Evolutionary conservation across 2,888 invertebrate genomes (phyloP).

Genomic region (Chloromyia formosa): DNA sequence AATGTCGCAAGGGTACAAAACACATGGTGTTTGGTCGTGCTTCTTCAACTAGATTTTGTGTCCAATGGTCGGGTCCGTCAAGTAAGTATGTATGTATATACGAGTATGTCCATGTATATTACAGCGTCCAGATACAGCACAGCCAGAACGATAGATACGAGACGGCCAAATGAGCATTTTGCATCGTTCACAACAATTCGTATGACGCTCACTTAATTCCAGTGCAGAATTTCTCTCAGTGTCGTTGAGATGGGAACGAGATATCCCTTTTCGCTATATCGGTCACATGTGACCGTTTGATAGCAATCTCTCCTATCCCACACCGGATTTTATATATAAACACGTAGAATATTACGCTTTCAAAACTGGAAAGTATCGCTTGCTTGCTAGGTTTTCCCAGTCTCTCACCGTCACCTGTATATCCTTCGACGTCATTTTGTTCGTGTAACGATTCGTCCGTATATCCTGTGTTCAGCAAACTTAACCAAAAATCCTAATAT

Average conservation of each 20-base stretch:
- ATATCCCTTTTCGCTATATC: conserved; percentile 27
- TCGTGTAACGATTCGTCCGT: background rate
- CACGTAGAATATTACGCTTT: conserved; percentile 19
- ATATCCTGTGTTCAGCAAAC: conserved; percentile 12
- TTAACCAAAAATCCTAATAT: conserved; percentile 47
- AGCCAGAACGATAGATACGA: too few relatives aligned
- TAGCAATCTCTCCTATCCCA: conserved; percentile 37
- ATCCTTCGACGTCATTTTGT: background rate
- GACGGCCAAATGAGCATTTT: background rate
- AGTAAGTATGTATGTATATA: background rate
- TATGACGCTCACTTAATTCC: conserved; percentile 8
- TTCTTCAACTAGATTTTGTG: background rate
- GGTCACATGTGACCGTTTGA: conserved; percentile 41
- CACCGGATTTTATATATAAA: conserved; percentile 8
- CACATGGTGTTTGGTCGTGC: conserved; percentile 33
- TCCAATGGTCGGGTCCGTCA: background rate
- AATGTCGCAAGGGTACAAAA: conserved; percentile 27
- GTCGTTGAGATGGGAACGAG: conserved; percentile 4
- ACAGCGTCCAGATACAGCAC: too few relatives aligned
- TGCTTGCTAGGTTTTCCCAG: background rate
- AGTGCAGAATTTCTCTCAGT: too few relatives aligned
- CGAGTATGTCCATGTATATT: too few relatives aligned
- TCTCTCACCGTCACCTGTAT: background rate
- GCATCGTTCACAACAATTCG: conserved; percentile 23
- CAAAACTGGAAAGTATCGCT: background rate